Conservation (phyloP, 2,113 vertebrate species). For the Indri indri region DNA sequence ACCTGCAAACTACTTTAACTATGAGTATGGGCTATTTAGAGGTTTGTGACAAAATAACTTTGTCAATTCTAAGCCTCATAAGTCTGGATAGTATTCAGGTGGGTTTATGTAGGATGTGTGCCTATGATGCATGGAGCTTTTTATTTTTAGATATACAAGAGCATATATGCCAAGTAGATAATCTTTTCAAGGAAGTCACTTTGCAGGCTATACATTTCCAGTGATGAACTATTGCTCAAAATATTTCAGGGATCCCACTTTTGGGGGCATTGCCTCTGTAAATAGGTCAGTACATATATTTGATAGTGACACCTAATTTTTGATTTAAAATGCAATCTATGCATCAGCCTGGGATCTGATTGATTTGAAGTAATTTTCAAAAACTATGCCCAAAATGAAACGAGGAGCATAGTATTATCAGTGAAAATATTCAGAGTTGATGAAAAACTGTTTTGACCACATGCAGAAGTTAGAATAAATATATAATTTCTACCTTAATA, state of each 20-base stretch:
- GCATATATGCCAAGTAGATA: not conserved
- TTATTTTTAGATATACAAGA: not conserved
- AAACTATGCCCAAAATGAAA: not conserved
- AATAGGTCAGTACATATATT: not conserved
- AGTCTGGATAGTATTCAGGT: not conserved
- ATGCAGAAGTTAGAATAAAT: not conserved
- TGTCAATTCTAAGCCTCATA: not conserved
- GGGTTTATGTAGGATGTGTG: not conserved
- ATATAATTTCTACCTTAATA: not conserved
- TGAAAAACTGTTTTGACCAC: not conserved
- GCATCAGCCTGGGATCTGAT: not conserved
- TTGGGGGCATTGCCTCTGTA: not conserved
- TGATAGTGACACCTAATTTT: not conserved
- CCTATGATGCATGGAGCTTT: not conserved
- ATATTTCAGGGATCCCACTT: not conserved
- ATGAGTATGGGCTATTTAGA: not conserved
- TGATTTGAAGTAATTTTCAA: slow-evolving; percentile 16
- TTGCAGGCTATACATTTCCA: not conserved
- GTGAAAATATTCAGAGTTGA: not conserved
- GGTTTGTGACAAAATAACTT: not conserved
- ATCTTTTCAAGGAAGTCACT: not conserved
- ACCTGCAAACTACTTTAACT: not conserved
- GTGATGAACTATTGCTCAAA: not conserved
- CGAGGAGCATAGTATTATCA: not conserved
- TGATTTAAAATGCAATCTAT: not conserved